These are phyloP conservation scores for Halcyon smyrnensis DNA, from an alignment of 2,797 vertebrate species.

Conservation along the genomic window DNA sequence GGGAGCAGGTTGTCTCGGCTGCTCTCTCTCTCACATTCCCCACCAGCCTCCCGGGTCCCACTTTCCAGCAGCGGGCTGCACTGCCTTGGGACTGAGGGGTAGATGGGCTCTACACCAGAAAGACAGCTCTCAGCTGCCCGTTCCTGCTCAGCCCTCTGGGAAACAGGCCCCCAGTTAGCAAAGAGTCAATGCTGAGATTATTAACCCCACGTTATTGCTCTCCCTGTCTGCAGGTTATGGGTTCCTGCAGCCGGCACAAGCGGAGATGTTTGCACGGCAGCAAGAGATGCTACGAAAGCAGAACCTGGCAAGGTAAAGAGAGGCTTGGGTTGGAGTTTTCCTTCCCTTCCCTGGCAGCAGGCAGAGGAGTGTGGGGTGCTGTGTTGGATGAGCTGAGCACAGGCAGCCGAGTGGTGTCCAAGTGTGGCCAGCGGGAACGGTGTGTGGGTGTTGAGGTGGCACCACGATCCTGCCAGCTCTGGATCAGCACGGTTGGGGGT, in stretches of 20 bases:
- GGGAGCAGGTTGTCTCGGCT: neutral
- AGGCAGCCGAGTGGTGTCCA: rapidly evolving
- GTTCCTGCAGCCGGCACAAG: conserved; percentile 93
- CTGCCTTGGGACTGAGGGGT: neutral
- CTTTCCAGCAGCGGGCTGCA: neutral
- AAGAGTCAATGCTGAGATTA: neutral
- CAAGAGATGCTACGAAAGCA: conserved; percentile 97
- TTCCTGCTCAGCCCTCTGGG: neutral
- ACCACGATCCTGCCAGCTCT: neutral
- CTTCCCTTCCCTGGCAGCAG: neutral
- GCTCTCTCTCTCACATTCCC: neutral
- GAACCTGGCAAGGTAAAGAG: conserved; percentile 90
- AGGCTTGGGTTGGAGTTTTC: neutral
- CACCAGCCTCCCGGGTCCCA: neutral
- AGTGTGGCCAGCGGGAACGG: rapidly evolving
- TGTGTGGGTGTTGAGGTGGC: rapidly evolving
- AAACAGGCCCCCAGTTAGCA: neutral
- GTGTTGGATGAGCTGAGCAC: rapidly evolving
- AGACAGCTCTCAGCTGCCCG: neutral
- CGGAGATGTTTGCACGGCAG: conserved; percentile 93
- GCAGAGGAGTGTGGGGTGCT: rapidly evolving
- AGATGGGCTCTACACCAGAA: neutral
- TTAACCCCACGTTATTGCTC: neutral
- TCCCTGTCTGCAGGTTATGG: conserved; percentile 84
- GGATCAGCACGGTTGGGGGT: rapidly evolving